These are phyloP conservation scores for Indri indri DNA, from an alignment of 2,113 vertebrate genomes.

Conservation along the genomic window DNA sequence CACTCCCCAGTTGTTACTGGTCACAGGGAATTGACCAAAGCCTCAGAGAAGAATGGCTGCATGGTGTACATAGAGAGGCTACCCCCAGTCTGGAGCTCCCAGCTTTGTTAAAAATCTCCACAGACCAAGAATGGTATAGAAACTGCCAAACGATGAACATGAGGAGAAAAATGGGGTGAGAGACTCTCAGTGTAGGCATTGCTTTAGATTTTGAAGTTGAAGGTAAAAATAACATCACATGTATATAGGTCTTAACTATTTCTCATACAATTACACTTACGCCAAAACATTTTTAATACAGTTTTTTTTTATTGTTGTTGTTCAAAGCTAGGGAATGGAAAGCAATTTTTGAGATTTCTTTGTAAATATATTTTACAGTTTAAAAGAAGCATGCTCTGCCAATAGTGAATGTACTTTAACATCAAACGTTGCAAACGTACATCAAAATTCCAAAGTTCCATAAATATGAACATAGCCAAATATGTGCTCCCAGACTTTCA, in stretches of 20 bases:
- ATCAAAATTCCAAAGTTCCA: background rate
- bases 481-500: background rate
- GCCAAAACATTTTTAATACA: background rate
- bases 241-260: background rate
- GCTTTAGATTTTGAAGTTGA: background rate
- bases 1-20: background rate
- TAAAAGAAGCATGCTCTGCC: background rate
- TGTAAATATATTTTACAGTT: background rate
- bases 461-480: background rate
- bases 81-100: background rate
- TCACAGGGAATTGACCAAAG: background rate
- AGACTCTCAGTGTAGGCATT: background rate
- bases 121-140: background rate
- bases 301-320: background rate
- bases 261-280: background rate
- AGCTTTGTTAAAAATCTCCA: background rate
- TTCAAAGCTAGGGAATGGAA: background rate
- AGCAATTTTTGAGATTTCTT: background rate
- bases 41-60: background rate
- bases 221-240: too few species aligned
- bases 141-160: background rate
- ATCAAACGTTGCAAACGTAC: background rate
- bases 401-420: background rate
- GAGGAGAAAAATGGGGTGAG: background rate
- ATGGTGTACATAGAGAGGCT: fast-evolving